Conservation (phyloP, 2,797 vertebrate genomes). For the Aotus griseimembra region DNA sequence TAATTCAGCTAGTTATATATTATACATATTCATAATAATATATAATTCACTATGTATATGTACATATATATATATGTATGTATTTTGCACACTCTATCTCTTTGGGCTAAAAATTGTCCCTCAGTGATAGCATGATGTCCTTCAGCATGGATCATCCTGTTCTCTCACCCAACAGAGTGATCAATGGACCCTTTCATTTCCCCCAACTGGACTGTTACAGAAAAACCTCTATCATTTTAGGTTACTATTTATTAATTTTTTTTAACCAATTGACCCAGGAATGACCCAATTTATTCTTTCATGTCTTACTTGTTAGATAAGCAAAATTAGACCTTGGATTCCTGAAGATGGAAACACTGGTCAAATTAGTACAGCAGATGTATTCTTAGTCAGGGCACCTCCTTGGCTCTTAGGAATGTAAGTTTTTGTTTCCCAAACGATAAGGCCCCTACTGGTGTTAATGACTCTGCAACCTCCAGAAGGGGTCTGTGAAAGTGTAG, state of each 20-base stretch:
- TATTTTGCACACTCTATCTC: not conserved
- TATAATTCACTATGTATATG: too few relatives aligned
- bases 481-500: not conserved
- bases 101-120: not conserved
- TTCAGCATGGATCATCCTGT: not conserved
- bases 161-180: not conserved
- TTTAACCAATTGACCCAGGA: not conserved
- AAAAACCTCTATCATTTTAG: not conserved
- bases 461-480: not conserved
- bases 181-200: not conserved
- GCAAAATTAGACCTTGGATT: not conserved
- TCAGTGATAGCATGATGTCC: not conserved
- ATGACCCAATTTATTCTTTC: not conserved
- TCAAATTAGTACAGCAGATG: too few relatives aligned
- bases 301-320: not conserved
- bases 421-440: not conserved
- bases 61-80: too few relatives aligned
- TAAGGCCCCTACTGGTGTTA: not conserved
- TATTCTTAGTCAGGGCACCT: not conserved
- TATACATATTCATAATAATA: too few relatives aligned
- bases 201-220: not conserved
- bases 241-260: not conserved
- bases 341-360: not conserved
- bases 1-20: too few relatives aligned
- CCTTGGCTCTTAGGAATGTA: not conserved